These are phyloP conservation scores for Ictidomys tridecemlineatus DNA, from an alignment of 2,113 vertebrate species.

Conservation along the genomic window DNA sequence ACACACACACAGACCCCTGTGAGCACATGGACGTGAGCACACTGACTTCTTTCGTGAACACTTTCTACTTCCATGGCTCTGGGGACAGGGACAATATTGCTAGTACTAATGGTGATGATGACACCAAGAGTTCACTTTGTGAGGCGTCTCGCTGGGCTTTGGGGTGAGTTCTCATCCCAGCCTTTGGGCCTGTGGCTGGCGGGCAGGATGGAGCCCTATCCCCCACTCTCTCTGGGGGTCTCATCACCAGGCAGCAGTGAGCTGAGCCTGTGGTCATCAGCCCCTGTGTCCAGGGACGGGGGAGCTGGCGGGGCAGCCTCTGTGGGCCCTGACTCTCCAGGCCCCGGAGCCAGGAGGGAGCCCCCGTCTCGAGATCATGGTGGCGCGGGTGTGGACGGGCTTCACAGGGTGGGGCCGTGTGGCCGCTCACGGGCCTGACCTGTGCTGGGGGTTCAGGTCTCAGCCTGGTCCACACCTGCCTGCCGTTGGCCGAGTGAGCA, in stretches of 20 bases:
- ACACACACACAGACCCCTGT: fast-evolving
- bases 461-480: no score
- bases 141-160: not conserved
- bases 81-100: not conserved
- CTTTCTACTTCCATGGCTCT: not conserved
- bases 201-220: not conserved
- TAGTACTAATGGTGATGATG: fast-evolving
- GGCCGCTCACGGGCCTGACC: fast-evolving
- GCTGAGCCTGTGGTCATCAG: not conserved
- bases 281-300: not conserved
- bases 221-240: not conserved
- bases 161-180: not conserved
- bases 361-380: no score
- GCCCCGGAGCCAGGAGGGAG: not conserved
- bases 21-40: not conserved
- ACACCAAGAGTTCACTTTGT: not conserved
- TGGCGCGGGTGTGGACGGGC: not conserved
- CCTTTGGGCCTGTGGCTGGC: not conserved
- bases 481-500: no score
- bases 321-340: not conserved
- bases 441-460: fast-evolving
- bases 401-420: not conserved
- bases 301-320: not conserved
- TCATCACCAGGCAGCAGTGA: not conserved
- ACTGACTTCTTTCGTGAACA: not conserved